These are phyloP conservation scores for Anoplopoma fimbria DNA, from an alignment of 2,113 vertebrate species.

Conservation along the genomic window DNA sequence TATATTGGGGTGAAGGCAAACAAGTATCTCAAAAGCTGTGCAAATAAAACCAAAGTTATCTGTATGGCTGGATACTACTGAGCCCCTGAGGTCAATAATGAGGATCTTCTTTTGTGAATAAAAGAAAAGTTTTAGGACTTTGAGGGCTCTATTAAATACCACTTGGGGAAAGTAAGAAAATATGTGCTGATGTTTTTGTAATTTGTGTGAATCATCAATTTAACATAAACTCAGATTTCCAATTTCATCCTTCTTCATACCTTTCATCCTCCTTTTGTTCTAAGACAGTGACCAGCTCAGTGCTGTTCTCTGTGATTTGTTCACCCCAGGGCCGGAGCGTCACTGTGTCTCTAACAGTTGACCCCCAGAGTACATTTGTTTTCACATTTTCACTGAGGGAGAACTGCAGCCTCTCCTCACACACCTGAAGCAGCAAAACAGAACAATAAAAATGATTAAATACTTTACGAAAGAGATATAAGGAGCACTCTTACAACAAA, in stretches of 20 bases:
- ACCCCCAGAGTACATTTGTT: conserved; percentile 87
- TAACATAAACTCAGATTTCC: neutral
- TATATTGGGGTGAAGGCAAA: neutral
- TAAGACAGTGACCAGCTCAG: conserved; percentile 40
- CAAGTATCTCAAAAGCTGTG: neutral
- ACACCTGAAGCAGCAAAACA: conserved; percentile 82
- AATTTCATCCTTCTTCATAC: conserved; percentile 55
- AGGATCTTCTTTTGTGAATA: neutral
- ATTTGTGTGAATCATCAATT: neutral
- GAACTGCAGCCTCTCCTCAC: conserved; percentile 90
- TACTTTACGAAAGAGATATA: neutral
- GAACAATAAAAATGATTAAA: neutral
- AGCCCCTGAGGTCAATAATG: neutral
- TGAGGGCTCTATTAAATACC: neutral
- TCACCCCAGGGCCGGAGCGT: conserved; percentile 80
- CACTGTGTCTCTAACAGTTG: conserved; percentile 77
- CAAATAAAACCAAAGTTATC: neutral
- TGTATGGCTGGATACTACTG: neutral
- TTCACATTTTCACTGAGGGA: conserved; percentile 91
- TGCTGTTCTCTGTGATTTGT: conserved; percentile 62
- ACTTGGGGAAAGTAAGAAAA: neutral
- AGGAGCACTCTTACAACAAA: neutral
- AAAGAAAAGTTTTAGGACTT: neutral
- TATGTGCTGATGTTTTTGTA: neutral
- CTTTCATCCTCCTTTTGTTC: conserved; percentile 66